phyloP scores from a whole-genome alignment of 2,888 invertebrate genomes.

The Hypselothyrea guttata region DNA sequence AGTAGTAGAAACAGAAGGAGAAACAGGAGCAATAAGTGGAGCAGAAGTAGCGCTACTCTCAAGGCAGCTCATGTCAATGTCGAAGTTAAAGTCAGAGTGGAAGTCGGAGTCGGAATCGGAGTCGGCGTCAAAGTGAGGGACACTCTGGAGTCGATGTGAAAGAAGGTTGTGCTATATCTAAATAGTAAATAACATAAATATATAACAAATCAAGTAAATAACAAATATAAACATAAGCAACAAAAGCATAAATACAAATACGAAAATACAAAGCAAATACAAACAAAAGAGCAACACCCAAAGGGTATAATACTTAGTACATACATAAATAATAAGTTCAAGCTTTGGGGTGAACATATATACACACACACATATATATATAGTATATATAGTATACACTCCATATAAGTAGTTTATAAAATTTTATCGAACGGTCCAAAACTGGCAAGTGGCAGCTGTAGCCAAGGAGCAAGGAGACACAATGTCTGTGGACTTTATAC shows the following conservation, averaged over 20 bases:
- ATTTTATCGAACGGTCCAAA: slow-evolving; percentile 49
- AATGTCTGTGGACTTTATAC: slow-evolving; percentile 79
- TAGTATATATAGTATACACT: slow-evolving; percentile 1
- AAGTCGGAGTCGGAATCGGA: slow-evolving; percentile 32
- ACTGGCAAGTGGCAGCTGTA: slow-evolving; percentile 55
- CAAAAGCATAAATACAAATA: slow-evolving; percentile 28
- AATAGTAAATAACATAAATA: slow-evolving; percentile 67
- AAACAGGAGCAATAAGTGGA: slow-evolving; percentile 26
- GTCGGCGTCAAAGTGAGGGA: slow-evolving; percentile 53
- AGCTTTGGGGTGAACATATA: neutral
- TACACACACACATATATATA: slow-evolving; percentile 2
- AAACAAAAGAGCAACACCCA: slow-evolving; percentile 37
- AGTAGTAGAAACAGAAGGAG: slow-evolving; percentile 14
- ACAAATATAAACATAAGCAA: slow-evolving; percentile 32
- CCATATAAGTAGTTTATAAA: slow-evolving; percentile 49
- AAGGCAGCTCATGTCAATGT: slow-evolving; percentile 75
- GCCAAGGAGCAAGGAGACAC: slow-evolving; percentile 49
- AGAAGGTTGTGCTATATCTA: slow-evolving; percentile 76
- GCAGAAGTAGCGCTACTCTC: slow-evolving; percentile 68
- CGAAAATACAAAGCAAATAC: slow-evolving; percentile 37
- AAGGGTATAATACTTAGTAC: slow-evolving; percentile 26
- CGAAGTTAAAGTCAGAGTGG: slow-evolving; percentile 59
- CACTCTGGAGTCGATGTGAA: slow-evolving; percentile 67
- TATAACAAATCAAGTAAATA: slow-evolving; percentile 25
- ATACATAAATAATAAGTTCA: slow-evolving; percentile 3